phyloP scores from a whole-genome alignment of 1,140 invertebrate genomes.

The Drosophila micromelanica region DNA sequence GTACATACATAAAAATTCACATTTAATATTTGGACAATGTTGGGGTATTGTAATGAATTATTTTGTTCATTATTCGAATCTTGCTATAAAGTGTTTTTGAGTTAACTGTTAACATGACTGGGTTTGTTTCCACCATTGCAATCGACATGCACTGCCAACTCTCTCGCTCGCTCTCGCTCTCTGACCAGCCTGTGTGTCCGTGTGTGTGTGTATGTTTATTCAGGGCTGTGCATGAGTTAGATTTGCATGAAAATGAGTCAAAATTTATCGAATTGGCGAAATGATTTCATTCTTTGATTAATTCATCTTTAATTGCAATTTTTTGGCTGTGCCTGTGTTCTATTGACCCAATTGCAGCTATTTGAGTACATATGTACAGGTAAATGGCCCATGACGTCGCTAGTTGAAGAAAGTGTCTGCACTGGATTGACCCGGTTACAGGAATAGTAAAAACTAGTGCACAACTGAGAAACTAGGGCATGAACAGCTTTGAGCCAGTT shows the following conservation, averaged over 20 bases:
- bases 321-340: conserved; percentile 7
- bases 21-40: neutral
- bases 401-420: conserved; percentile 54
- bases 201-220: neutral
- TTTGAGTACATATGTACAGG: conserved; percentile 4
- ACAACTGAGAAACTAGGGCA: conserved; percentile 50
- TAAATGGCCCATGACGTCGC: conserved; percentile 10
- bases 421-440: conserved; percentile 61
- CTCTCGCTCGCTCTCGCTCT: neutral
- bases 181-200: neutral
- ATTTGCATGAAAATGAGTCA: conserved; percentile 1
- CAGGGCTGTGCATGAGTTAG: neutral
- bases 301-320: conserved; percentile 27
- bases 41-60: neutral
- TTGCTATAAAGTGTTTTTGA: no score
- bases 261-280: conserved; percentile 14
- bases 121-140: neutral
- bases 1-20: neutral
- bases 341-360: conserved; percentile 35
- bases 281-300: conserved; percentile 16
- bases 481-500: conserved; percentile 9
- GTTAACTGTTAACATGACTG: neutral
- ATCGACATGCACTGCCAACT: neutral
- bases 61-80: no score
- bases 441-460: conserved; percentile 39